Evolutionary conservation across 2,797 vertebrate genomes (phyloP), one percentile per base, ranked within the genome.

Genomic region (Phaenicophaeus curvirostris): DNA sequence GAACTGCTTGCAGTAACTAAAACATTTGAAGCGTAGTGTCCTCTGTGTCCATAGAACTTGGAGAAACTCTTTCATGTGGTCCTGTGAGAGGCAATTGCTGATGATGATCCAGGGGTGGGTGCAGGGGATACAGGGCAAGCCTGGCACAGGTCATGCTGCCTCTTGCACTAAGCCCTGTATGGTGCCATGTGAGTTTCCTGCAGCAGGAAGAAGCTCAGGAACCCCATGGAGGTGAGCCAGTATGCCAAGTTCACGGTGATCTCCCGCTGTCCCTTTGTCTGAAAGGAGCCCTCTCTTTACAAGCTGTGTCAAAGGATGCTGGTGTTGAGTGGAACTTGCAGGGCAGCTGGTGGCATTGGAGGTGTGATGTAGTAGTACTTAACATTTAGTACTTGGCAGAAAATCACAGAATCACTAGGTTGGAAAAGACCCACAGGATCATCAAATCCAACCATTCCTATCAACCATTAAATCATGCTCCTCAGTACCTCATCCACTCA

Each of bases 1-100:
- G 80, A 95, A 91, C 87, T 92, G 76, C 93, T 87, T 94, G 87
- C 86, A 71, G 83, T 96, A 94, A 91, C 80, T 95, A 83, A 92
- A 94, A 76, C 89, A 83, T 77, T 91, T 75, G 62, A 76, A 90
- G 84, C 16, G 2, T 65, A 78, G 87, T 90, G 90, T 75, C 27
- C n/a, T 93, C 67, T 89, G 59, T 50, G 42, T 84, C 78, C 86
- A 23, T 51, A 77, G 79, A 69, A 39, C 61, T 87, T 87, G 85
- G 77, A 90, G 63, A 82, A 85, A 75, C n/a, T 79, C 73, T 59
- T 80, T 57, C 78, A 23, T 69, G 66, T 33, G 57, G 59, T 33
- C 30, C 46, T 76, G n/a, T 66, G 59, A 74, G 71, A 77, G n/a
- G 50, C 35, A 30, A 33, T 68, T 71, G 41, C 20, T 66, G 35